Base-by-base conservation (phyloP, 2,797 vertebrate species). In the Danio tinwini region DNA sequence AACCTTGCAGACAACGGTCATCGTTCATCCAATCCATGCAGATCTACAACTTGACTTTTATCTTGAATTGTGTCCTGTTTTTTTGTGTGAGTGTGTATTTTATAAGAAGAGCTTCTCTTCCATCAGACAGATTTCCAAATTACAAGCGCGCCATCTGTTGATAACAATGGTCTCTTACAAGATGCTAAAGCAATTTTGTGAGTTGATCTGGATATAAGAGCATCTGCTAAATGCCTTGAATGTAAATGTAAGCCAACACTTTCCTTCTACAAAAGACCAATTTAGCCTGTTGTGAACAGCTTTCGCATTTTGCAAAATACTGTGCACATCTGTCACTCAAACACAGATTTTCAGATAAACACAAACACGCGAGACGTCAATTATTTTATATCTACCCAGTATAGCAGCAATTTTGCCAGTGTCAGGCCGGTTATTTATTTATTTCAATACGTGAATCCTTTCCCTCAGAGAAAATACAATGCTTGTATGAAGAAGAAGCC, bases 401-500 rank as follows among this genome's bases (percentile, higher is more conserved):
- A 21, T 21, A 55, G 10, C 52, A 55, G 50, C 10, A 71, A 6
- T 55, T 71, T 71, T 45, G 21, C 8, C 29, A 52, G n/a, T 56
- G 52, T 42, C 52, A 71, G 19, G 52, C 69, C 56, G 52, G 11
- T 21, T 56, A 71, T 7, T 61, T 40, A 7, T 53, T 40, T 53
- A 17, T 7, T 52, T 69, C n/a, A 19, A 4, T 56, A 5, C 11
- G 56, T 40, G 1, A 55, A 21, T 14, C n/a, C 17, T 6, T 40
- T 49, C 42, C 21, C 44, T 21, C 7, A 11, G 37, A 19, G 29
- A 74, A 75, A 75, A 50, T 13, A 8, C 59, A 61, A 58, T 17
- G 72, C 59, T 81, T 75, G 76, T 16, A 44, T 42, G 64, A 71
- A 44, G 16, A 59, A 72, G 61, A 76, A 42, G 9, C 29, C 52